Evolutionary conservation across 1,140 invertebrate genomes (phyloP).

Genomic region (Drosophila lini): DNA sequence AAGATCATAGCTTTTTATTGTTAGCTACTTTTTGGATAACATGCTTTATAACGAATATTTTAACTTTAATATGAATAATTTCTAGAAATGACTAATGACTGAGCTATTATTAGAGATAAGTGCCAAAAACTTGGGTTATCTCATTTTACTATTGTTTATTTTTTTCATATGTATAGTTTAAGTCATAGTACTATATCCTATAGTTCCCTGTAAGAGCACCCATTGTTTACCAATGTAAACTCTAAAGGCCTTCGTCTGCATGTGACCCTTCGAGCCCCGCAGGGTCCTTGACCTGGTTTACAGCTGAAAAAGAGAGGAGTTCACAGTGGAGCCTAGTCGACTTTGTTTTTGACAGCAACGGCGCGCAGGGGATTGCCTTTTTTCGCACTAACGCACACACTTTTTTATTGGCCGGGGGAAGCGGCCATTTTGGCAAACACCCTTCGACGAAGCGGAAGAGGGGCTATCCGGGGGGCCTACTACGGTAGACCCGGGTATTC

Average conservation of each 20-base stretch:
- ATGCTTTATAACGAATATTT: no score
- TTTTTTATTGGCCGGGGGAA: slow-evolving; percentile 44
- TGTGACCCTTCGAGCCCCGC: slow-evolving; percentile 2
- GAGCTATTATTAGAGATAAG: no score
- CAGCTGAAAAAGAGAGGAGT: neutral
- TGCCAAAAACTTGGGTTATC: neutral
- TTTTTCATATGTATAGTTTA: no score
- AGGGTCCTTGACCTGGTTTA: slow-evolving; percentile 43
- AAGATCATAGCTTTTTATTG: neutral
- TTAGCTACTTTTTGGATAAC: no score
- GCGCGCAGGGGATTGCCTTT: slow-evolving; percentile 18
- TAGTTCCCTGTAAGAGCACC: no score
- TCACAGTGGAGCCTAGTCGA: neutral
- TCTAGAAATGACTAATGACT: neutral
- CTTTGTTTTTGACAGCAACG: slow-evolving; percentile 2
- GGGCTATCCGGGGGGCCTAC: neutral
- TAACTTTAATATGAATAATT: neutral
- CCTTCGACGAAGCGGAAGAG: slow-evolving; percentile 2
- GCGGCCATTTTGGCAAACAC: slow-evolving; percentile 77
- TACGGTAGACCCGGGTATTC: slow-evolving; percentile 1
- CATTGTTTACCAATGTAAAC: slow-evolving; percentile 11
- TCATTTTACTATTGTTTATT: neutral
- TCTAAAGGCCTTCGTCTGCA: neutral
- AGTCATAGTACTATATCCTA: neutral
- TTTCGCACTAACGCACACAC: slow-evolving; percentile 31